A percentile compares a stretch with the other conserved stretches of the same genome.
These are phyloP conservation scores for Andrena bicolor DNA, from an alignment of 2,888 invertebrate genomes.

Conservation along the genomic window DNA sequence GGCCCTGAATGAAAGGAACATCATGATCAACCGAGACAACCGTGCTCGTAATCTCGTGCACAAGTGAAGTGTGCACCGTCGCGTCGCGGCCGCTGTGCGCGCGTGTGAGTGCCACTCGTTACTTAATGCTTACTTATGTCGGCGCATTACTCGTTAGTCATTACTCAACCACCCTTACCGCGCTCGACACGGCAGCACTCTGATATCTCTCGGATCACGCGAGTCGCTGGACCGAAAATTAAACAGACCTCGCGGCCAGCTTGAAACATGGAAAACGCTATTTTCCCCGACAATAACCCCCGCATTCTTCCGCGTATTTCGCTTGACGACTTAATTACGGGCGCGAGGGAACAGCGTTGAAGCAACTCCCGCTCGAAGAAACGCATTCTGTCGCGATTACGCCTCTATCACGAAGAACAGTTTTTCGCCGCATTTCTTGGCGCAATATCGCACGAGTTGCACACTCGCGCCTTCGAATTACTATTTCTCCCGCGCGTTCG, in stretches of 20 bases:
- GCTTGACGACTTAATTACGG: constrained; percentile 25
- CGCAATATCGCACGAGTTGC: not conserved
- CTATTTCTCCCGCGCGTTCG: not conserved
- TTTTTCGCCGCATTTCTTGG: not conserved
- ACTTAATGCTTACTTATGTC: constrained; percentile 74
- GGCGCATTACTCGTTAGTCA: constrained; percentile 72
- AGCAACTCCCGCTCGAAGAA: constrained; percentile 4
- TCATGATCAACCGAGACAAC: constrained; percentile 69
- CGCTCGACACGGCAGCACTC: constrained; percentile 34
- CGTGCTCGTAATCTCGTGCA: constrained; percentile 64
- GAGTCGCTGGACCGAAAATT: constrained; percentile 36
- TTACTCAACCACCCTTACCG: constrained; percentile 72
- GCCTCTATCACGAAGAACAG: not conserved
- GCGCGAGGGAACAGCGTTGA: not conserved
- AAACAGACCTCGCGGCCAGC: not conserved
- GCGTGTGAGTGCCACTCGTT: constrained; percentile 70
- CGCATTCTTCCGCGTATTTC: not conserved
- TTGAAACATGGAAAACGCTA: constrained; percentile 17
- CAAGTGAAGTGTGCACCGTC: constrained; percentile 42
- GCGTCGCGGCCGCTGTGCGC: constrained; percentile 39
- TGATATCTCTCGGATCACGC: constrained; percentile 43
- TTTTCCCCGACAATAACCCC: constrained; percentile 13
- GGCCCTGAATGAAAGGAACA: constrained; percentile 71
- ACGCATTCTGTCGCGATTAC: not conserved
- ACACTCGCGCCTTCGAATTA: not conserved